Base-by-base conservation (phyloP, 2,888 invertebrate species). In the Nomada fucata region DNA sequence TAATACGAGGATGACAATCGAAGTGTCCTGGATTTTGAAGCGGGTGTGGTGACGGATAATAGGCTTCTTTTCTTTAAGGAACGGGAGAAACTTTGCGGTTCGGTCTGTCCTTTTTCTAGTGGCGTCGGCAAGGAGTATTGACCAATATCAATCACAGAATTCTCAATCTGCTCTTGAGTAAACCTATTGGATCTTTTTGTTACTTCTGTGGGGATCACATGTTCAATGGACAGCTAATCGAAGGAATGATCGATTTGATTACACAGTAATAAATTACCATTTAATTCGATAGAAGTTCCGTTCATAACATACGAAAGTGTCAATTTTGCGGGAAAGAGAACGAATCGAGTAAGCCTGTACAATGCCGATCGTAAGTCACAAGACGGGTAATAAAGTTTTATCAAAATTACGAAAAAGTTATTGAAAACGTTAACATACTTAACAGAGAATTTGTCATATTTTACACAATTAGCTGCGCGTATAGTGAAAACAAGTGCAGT, bases 1-100 rank as follows among this genome's bases (percentile, higher is more conserved):
- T 36, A 36, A 36, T 36, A 36, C 36, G 36, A 36, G 36, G 36
- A 7, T 36, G 29, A 64, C 26, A 79, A 79, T 76, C 60, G 82
- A 77, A 69, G 71, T 71, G 70, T 70, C 55, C 75, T 83, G 83
- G 78, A 85, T 80, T 83, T 80, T 80, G 78, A 83, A 83, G 74
- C 63, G 76, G 65, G 61, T 70, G 68, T 63, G 52, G 50, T n/a
- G 47, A 68, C 52, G 15, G 50, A 55, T 74, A 80, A 83, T 71
- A 73, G 78, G n/a, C 65, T 70, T 70, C 61, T 47, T 70, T 59
- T 76, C 75, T 47, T 67, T 70, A 44, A 63, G 76, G 78, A 76
- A 82, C 76, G 69, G 76, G 79, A 82, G 70, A 76, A 73, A 82
- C 79, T 84, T 82, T 84, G 70, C 72, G 76, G 72, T 63, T 74